Percentiles rank a stretch among this genome's conserved stretches.
These are phyloP conservation scores for Tenrec ecaudatus DNA, from an alignment of 2,113 vertebrate genomes.

Conservation along the genomic window DNA sequence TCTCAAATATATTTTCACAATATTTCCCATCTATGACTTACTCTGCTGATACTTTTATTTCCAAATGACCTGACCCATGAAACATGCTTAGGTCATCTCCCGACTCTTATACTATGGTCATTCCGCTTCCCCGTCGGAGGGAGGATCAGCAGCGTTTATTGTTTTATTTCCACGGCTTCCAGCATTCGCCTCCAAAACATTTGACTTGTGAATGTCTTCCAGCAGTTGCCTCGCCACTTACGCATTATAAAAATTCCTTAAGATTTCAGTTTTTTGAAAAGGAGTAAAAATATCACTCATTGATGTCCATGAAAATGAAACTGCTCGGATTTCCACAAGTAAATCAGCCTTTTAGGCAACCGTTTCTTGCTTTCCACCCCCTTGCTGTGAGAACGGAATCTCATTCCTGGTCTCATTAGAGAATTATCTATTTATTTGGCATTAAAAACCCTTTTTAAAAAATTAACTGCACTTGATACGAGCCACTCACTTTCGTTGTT, in stretches of 20 bases:
- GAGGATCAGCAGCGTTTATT: constrained; percentile 56
- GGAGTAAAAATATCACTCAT: constrained; percentile 67
- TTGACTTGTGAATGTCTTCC: constrained; percentile 54
- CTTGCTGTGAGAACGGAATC: constrained; percentile 35
- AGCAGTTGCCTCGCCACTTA: constrained; percentile 74
- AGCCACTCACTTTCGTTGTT: background rate
- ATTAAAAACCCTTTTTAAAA: background rate
- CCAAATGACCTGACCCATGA: constrained; percentile 23
- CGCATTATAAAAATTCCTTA: constrained; percentile 71
- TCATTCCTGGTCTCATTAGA: background rate
- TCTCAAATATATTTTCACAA: background rate
- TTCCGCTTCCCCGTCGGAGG: constrained; percentile 63
- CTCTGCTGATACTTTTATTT: constrained; percentile 57
- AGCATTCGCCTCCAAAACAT: constrained; percentile 61
- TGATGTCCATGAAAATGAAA: constrained; percentile 67
- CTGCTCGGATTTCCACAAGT: constrained; percentile 67
- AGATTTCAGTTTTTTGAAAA: constrained; percentile 72
- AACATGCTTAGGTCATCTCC: background rate
- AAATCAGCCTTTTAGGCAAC: constrained; percentile 59
- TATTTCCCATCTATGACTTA: background rate
- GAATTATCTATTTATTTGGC: background rate
- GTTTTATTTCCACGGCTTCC: constrained; percentile 33
- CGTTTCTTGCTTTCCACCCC: constrained; percentile 43
- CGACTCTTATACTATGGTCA: constrained; percentile 61
- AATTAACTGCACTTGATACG: constrained; percentile 7